Evolutionary conservation across 2,113 vertebrate genomes (phyloP), one percentile per base, ranked within the genome.

Genomic region (Emydura subglobosa): DNA sequence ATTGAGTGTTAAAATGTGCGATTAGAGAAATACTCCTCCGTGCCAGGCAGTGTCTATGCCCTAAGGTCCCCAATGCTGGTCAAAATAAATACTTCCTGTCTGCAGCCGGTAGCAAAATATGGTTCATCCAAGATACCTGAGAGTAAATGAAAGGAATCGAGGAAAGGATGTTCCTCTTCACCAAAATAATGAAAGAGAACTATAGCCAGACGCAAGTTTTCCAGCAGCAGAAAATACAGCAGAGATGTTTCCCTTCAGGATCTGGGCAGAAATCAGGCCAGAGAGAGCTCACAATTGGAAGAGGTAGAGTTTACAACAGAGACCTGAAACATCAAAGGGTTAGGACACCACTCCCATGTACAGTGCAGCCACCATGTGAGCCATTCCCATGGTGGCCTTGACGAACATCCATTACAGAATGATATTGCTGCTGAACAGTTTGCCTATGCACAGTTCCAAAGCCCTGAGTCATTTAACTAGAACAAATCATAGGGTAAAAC

Each of bases 361-460:
- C 3, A 72, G 14, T 0, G 1, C 2, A 25, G 31, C 0, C 0
- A 31, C 47, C 6, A 6, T 0, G 1, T 50, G 65, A 50, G 6
- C 42, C 44, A 7, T 29, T 57, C 47, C 44, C 74, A 24, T 47
- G 7, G 4, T 55, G 76, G 24, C 2, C n/a, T 10, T 39, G 65
- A 39, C 39, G 2, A 85, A 6, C 7, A 42, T 21, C 51, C 17
- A 2, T 22, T 82, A 82, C 25, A 51, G 82, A 57, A 80, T 51
- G 6, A 10, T 72, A 8, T 68, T 68, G 17, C 61, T n/a, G 61
- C 7, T n/a, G 61, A 16, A n/a, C 31, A 31, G 59, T 65, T 65
- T 6, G 29, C 31, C 31, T 14, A 4, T 0, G 10, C 13, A 9
- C 49, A 21, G 4, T 34, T 3, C 42, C 31, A 50, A 27, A 39